Percentiles rank a stretch among this genome's conserved stretches.
phyloP scores from a whole-genome alignment of 2,888 invertebrate species.

The Magallana nippona region DNA sequence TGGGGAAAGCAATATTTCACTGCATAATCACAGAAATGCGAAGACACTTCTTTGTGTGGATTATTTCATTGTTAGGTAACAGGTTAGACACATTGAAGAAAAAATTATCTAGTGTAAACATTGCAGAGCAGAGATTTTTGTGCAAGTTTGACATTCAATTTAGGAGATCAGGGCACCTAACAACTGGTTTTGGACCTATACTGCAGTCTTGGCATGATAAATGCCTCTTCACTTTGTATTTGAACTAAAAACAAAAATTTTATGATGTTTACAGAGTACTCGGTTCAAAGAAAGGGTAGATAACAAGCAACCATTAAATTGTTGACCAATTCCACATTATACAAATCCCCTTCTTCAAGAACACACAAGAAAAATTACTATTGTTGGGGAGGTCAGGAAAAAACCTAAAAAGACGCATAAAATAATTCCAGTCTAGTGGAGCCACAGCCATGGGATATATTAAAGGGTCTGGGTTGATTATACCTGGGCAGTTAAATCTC shows the following conservation, averaged over 20 bases:
- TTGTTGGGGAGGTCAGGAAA: not conserved
- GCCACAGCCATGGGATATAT: not conserved
- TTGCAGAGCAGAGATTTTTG: not conserved
- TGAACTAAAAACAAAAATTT: constrained; percentile 31
- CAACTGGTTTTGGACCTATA: not conserved
- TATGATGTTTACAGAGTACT: constrained; percentile 13
- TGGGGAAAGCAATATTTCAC: not conserved
- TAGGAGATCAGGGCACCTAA: not conserved
- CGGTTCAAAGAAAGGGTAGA: constrained; percentile 8
- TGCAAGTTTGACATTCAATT: not conserved
- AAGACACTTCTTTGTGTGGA: not conserved
- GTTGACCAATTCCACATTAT: constrained; percentile 27
- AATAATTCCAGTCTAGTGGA: not conserved
- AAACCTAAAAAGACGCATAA: not conserved
- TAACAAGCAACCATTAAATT: not conserved
- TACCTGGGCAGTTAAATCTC: constrained; percentile 30
- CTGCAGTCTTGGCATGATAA: not conserved
- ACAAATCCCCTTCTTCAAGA: not conserved
- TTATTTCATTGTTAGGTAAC: constrained; percentile 8
- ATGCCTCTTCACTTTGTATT: constrained; percentile 23
- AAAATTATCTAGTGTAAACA: constrained; percentile 13
- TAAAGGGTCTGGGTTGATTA: constrained; percentile 17
- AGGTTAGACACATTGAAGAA: not conserved
- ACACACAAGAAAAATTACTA: not conserved
- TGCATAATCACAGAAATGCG: not conserved